Conservation (phyloP, 2,888 invertebrate genomes). For the Melangyna quadrimaculata region DNA sequence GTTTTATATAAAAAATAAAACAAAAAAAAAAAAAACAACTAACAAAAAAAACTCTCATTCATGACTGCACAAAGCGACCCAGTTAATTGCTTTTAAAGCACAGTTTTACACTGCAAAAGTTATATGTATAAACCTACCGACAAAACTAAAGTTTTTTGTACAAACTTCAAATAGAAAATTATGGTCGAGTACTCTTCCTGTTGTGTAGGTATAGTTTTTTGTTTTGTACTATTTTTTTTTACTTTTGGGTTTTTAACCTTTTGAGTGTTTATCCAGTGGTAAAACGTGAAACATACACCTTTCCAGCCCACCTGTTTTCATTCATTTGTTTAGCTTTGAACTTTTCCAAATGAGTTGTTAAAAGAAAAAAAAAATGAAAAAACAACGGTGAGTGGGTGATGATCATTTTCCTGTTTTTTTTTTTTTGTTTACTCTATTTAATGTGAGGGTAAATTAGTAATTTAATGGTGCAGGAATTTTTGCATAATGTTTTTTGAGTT, state of each 20-base stretch:
- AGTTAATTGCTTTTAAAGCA: conserved; percentile 50
- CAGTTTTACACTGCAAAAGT: conserved; percentile 26
- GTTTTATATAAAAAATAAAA: background rate
- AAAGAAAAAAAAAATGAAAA: background rate
- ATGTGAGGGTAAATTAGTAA: background rate
- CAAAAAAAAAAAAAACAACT: background rate
- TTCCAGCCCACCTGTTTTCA: conserved; percentile 7
- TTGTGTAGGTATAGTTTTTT: background rate
- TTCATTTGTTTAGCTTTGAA: conserved; percentile 23
- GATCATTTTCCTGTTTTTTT: background rate
- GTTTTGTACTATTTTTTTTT: background rate
- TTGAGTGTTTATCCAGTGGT: conserved; percentile 44
- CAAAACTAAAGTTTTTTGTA: conserved; percentile 25
- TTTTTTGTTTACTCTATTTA: background rate
- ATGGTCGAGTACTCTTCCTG: conserved; percentile 24
- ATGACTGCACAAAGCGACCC: conserved; percentile 42
- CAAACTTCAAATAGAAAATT: conserved; percentile 52
- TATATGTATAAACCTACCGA: no score
- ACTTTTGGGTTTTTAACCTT: conserved; percentile 54
- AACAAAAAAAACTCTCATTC: background rate
- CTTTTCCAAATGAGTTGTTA: conserved; percentile 42
- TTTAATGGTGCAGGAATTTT: background rate
- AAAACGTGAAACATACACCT: conserved; percentile 11
- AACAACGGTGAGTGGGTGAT: background rate
- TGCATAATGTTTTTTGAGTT: background rate